Base-by-base conservation (phyloP, 2,113 vertebrate genomes). In the Megaptera novaeangliae region DNA sequence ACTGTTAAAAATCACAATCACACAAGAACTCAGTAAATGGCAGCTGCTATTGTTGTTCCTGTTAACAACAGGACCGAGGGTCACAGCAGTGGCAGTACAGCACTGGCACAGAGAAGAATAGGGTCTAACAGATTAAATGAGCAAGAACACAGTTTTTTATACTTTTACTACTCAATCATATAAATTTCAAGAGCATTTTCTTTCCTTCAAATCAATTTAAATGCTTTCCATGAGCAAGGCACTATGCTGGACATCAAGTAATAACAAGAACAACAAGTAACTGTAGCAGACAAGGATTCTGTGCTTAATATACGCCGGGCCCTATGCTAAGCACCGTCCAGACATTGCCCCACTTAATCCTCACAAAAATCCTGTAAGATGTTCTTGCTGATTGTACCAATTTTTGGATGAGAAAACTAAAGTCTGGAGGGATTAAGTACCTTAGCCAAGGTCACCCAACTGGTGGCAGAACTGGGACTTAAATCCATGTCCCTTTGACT, bases 321-420 rank as follows among this genome's bases (percentile, higher is more conserved):
- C 72, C 11, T n/a, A 8, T 5, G 78, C n/a, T 6, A 39, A 84
- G 41, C 29, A 20, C 52, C 14, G 9, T 11, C 27, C 17, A 77
- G 46, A 55, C 52, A 63, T 0, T 34, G 29, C 41, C 41, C 31
- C 41, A 41, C 66, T 75, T 41, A n/a, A 84, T 11, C 23, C 36
- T 74, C 57, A 72, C 5, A 21, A 31, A 31, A 49, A 49, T 64
- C 57, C 27, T 64, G 1, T 21, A 27, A 72, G 25, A 39, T 78
- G 15, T 86, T 64, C 31, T 81, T 29, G 4, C 44, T 87, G 55
- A 61, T 6, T 12, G n/a, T 49, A 63, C 20, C 29, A 7, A 12
- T 44, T 87, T 95, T 39, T 52, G 39, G 34, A 59, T 44, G 17
- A 59, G 29, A 78, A 88, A 71, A 85, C 74, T 57, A 44, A 95